Evolutionary conservation across 2,113 vertebrate genomes (phyloP).

Genomic region (Astur gentilis): DNA sequence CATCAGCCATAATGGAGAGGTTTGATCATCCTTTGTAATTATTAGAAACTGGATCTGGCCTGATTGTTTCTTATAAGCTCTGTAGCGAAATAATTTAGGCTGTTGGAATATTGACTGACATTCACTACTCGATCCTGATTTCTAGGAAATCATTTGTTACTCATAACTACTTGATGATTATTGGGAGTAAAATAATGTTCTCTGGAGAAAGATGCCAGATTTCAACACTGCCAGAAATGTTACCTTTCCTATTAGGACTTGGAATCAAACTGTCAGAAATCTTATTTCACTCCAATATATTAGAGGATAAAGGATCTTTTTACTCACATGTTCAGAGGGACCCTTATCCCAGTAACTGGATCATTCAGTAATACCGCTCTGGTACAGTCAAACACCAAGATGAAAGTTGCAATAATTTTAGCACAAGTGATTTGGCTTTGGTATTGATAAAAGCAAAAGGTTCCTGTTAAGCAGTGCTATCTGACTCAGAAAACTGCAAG

Average conservation of each 20-base stretch:
- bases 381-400: not conserved
- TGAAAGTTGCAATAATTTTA: not conserved
- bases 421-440: not conserved
- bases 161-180: not conserved
- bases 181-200: not conserved
- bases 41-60: not conserved
- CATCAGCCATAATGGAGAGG: not conserved
- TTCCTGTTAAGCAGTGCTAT: not conserved
- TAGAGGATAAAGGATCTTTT: not conserved
- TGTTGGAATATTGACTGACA: not conserved
- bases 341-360: not conserved
- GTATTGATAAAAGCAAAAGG: not conserved
- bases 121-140: not conserved
- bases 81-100: not conserved
- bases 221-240: not conserved
- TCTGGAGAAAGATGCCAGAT: not conserved
- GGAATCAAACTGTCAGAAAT: not conserved
- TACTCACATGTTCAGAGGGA: not conserved
- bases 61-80: not conserved
- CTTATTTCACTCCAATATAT: not conserved
- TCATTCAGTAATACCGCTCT: not conserved
- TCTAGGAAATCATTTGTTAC: constrained; percentile 35
- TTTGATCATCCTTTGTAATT: not conserved
- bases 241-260: not conserved
- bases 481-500: not conserved